Evolutionary conservation across 92 coral and sea anemone genomes (phyloP).

Genomic region (Epizoanthus ramosus): DNA sequence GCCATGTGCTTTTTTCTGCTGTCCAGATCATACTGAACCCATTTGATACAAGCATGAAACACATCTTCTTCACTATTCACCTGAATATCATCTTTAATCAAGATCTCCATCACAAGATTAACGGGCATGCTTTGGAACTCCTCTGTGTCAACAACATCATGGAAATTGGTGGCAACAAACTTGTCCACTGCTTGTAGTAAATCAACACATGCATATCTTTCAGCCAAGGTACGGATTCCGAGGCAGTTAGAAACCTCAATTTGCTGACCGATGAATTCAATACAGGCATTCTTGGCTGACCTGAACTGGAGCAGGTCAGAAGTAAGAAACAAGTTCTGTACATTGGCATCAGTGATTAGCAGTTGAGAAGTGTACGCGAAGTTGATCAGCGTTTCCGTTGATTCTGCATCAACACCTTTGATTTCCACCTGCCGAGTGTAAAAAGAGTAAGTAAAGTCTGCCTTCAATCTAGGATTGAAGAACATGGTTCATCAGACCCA

Average conservation of each 20-base stretch:
- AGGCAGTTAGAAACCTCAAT: slow-evolving; percentile 87
- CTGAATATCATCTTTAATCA: slow-evolving; percentile 73
- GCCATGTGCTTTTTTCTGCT: slow-evolving; percentile 67
- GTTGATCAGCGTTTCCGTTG: slow-evolving; percentile 73
- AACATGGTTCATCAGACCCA: no score
- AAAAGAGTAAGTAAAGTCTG: no score
- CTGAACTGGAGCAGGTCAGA: slow-evolving; percentile 91
- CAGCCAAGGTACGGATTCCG: slow-evolving; percentile 87
- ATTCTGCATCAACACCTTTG: slow-evolving; percentile 80
- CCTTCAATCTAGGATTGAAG: no score
- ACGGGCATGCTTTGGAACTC: slow-evolving; percentile 78
- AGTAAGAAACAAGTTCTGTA: slow-evolving; percentile 84
- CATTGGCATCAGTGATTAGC: slow-evolving; percentile 86
- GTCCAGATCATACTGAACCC: slow-evolving; percentile 72
- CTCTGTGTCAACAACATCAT: slow-evolving; percentile 73
- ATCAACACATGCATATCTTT: slow-evolving; percentile 75
- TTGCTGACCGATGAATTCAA: slow-evolving; percentile 86
- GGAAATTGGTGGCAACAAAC: slow-evolving; percentile 70
- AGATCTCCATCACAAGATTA: slow-evolving; percentile 67
- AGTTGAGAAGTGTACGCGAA: slow-evolving; percentile 90
- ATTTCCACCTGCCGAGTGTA: slow-evolving; percentile 72
- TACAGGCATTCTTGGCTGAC: slow-evolving; percentile 84
- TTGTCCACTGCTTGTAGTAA: slow-evolving; percentile 80
- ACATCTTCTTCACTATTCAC: slow-evolving; percentile 73
- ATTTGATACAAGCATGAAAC: slow-evolving; percentile 74